Evolutionary conservation across 2,888 invertebrate species (phyloP), one percentile per base, ranked within the genome.

Genomic region (Drosophila merina): DNA sequence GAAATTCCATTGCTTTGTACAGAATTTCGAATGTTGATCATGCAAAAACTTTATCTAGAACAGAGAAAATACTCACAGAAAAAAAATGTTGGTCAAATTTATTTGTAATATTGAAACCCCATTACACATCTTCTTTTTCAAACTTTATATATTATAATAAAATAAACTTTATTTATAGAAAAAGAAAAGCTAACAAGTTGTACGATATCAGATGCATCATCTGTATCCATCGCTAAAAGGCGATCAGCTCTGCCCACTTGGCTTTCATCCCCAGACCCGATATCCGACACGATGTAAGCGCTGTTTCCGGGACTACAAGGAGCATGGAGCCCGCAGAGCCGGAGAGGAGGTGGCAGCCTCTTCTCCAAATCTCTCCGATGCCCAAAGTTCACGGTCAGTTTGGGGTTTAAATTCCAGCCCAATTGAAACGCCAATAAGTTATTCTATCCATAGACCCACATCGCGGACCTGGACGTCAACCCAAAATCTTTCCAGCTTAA

Each of bases 251-350:
- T 97, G 97, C 92, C 97, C 97, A 73, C 93, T 97, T 90, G 98
- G 98, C 48, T 98, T 98, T 92, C 97, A 97, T 93, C 97, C 98
- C 68, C 97, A 98, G 93, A 97, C 97, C 83, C 94, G 97, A 89
- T 97, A 97, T 96, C 97, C 97, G 51, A 97, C 97, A 63, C 94
- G 97, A 89, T 97, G 97, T 93, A 97, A 97, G 92, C 93, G 97
- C 85, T 98, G 97, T 92, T 97, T 97, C 93, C 94, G 96, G 83
- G 97, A 97, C 91, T 97, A 97, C 92, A 97, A 97, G 92, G 97
- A 97, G 90, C 97, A 97, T 92, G 96, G 95, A 57, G 95, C 95
- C 42, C 94, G 95, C 84, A 94, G 94, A 89, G 95, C 94, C 74
- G 94, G 95, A 63, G 95, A 95, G 75, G 94, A 94, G 86, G 95